Evolutionary conservation across 2,888 invertebrate genomes (phyloP), one percentile per base, ranked within the genome.

Genomic region (Electrophaes corylata): DNA sequence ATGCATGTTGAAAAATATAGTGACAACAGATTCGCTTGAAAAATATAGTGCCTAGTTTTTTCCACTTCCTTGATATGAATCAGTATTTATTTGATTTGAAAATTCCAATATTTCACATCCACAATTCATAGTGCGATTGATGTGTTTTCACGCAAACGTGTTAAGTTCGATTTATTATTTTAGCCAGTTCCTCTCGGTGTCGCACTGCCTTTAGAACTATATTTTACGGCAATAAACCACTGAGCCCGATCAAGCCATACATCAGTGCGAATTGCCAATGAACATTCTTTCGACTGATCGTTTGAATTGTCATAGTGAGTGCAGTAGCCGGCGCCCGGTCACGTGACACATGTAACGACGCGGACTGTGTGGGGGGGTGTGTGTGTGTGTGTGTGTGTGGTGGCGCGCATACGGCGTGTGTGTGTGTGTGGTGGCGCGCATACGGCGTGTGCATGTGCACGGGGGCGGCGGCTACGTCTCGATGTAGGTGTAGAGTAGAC

Each of bases 241-340:
- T 44, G 12, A 52, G 52, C 19, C 46, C 33, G 45, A 40, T 54
- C 31, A 45, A 20, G 33, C 20, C 40, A 20, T 54, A 19, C 40
- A 43, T 41, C 43, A 35, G 55, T 29, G 29, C 43, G 48, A 16
- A 55, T 55, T 44, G 43, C 43, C 48, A 49, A 55, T 43, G 26
- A 48, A 48, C 18, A 35, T 55, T 55, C 26, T 48, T 48, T 54
- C 47, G 35, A 14, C 41, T 43, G 48, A 48, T 47, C 40, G 55
- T 52, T 39, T 16, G 18, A 19, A 16, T 29, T 41, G 41, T 33
- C 20, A 33, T 31, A 16, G 33, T n/a, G 33, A 12, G 33, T 31
- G 40, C 26, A 41, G 6, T 41, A 23, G 37, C 14, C 19, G 12
- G 12, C 20, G 47, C 26, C 10, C n/a, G n/a, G n/a, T n/a, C n/a